Evolutionary conservation across 2,797 vertebrate genomes (phyloP), one percentile per base, ranked within the genome.

Genomic region (Acrocephalus scirpaceus): DNA sequence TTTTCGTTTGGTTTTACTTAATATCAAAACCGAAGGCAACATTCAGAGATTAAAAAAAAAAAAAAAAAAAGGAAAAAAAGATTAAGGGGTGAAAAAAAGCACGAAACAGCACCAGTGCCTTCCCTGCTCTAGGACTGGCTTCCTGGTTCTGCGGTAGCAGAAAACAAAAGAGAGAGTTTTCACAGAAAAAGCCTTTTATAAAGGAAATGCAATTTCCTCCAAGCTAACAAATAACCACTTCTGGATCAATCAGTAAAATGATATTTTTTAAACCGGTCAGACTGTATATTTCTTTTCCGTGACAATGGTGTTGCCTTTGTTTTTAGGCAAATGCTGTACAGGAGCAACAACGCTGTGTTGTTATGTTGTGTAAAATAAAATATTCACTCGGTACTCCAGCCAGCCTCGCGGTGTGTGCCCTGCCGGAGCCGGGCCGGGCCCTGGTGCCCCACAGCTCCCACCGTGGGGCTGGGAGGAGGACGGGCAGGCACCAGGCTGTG

Each of bases 341-440:
- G 98, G 98, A 94, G 98, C 98, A 98, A 98, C 99, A 99, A 98
- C 97, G 97, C 98, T 98, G 98, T 99, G 98, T 98, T 99, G 98
- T 98, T 98, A 98, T 98, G 98, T 99, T 99, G 98, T 99, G 98
- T 99, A 98, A 98, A 99, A 99, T 99, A 98, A 98, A 98, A 98
- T 98, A 98, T 94, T 97, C 97, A 98, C 96, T 95, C 94, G 92
- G 87, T 90, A 97, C 97, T 93, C 89, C 82, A 93, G 94, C 76
- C 82, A 72, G 95, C 97, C 96, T 97, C 62, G 69, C 94, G 86
- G 88, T 96, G 71, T 93, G 85, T 94, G 92, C 94, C 86, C 67
- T 5, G 81, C 81, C 11, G 36, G 70, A 92, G 87, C 45, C 23
- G 2, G 21, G 61, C 64, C 2, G 34, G 58, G 44, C 61, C 51